phyloP scores from a whole-genome alignment of 2,797 vertebrate species.

The Silurus lanzhouensis region DNA sequence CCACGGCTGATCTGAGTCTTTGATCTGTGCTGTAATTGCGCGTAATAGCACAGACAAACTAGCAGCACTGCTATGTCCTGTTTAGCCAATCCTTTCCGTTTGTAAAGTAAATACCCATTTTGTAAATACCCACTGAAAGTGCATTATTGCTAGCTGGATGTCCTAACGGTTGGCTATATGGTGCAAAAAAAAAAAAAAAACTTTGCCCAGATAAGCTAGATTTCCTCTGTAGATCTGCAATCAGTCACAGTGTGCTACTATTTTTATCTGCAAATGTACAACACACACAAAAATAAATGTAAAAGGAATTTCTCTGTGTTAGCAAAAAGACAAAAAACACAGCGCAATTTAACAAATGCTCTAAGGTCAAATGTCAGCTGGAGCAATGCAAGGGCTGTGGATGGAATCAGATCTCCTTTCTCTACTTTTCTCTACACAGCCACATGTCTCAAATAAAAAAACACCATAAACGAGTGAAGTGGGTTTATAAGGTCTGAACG shows the following conservation, averaged over 20 bases:
- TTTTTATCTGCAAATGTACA: background rate
- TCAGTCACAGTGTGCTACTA: background rate
- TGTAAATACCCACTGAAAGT: background rate
- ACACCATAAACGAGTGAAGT: background rate
- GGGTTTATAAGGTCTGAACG: background rate
- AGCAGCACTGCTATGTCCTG: background rate
- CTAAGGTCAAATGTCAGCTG: background rate
- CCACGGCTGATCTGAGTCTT: background rate
- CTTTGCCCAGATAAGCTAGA: background rate
- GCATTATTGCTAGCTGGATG: background rate
- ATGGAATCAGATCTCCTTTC: background rate
- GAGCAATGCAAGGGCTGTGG: background rate
- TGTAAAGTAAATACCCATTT: background rate
- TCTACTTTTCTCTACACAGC: background rate
- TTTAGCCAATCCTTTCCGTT: constrained; percentile 12
- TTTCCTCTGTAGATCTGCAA: background rate
- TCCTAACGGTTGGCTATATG: background rate
- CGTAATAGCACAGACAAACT: constrained; percentile 57
- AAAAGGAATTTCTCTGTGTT: background rate
- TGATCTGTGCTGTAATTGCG: constrained; percentile 10
- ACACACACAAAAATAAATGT: background rate
- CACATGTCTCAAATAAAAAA: background rate
- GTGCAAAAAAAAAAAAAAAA: background rate
- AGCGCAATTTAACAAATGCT: constrained; percentile 3
- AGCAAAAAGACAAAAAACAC: background rate